These are phyloP conservation scores for Myanophis thanlyinensis DNA, from an alignment of 2,113 vertebrate genomes.

Conservation along the genomic window DNA sequence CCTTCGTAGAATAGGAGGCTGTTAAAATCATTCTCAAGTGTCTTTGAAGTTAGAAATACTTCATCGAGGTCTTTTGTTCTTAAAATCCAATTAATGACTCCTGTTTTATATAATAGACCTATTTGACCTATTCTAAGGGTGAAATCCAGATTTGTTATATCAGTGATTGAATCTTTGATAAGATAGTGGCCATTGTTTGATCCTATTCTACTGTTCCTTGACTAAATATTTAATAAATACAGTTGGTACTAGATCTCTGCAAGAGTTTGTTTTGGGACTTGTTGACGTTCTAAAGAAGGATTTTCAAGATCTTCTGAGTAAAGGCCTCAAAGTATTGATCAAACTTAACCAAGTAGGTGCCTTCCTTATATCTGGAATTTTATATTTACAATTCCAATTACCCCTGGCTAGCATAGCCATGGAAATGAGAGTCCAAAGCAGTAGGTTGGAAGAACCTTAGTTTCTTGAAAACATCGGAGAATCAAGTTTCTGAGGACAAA, in stretches of 20 bases:
- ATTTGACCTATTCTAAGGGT: background rate
- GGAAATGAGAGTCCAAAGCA: background rate
- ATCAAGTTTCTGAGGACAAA: background rate
- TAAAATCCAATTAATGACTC: background rate
- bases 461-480: background rate
- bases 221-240: background rate
- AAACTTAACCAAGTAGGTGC: background rate
- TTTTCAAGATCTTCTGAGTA: background rate
- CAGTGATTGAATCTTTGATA: background rate
- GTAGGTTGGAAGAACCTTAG: background rate
- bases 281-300: background rate
- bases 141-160: background rate
- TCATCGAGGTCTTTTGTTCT: background rate
- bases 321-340: background rate
- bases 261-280: background rate
- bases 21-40: background rate
- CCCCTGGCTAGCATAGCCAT: background rate
- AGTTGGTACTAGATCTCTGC: background rate
- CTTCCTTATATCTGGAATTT: background rate
- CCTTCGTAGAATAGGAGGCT: background rate
- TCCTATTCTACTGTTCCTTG: background rate
- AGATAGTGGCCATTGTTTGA: background rate
- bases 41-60: background rate
- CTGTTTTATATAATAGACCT: background rate
- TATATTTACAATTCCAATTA: background rate